These are phyloP conservation scores for Cyphomyrus discorhynchus DNA, from an alignment of 2,113 vertebrate genomes.

Conservation along the genomic window DNA sequence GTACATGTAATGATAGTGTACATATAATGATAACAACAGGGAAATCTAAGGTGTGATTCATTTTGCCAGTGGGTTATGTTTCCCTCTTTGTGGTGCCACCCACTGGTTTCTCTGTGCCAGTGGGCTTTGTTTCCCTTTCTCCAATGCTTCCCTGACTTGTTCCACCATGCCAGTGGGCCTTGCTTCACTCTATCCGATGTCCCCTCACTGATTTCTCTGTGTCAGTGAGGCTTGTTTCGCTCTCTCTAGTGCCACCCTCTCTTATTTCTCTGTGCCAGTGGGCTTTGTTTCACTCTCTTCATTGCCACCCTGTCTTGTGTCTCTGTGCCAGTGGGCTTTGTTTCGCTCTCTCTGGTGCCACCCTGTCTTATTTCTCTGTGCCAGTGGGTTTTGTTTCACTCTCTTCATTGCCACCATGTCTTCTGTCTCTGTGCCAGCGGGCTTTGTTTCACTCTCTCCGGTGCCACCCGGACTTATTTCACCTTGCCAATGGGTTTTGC, in stretches of 20 bases:
- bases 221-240: neutral
- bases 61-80: neutral
- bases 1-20: neutral
- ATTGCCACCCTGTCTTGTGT: neutral
- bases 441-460: neutral
- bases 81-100: neutral
- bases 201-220: neutral
- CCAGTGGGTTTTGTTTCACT: neutral
- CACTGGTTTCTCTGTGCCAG: neutral
- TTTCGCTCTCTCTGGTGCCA: neutral
- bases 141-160: neutral
- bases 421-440: neutral
- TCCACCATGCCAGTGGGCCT: neutral
- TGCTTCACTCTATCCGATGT: neutral
- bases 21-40: neutral
- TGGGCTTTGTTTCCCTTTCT: neutral
- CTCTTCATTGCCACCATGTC: neutral
- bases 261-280: neutral
- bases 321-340: neutral
- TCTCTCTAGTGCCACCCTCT: neutral
- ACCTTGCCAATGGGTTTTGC: neutral
- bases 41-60: neutral
- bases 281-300: neutral
- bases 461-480: neutral
- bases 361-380: neutral